These are phyloP conservation scores for Oryzias curvinotus DNA, from an alignment of 2,113 vertebrate genomes.

Conservation along the genomic window DNA sequence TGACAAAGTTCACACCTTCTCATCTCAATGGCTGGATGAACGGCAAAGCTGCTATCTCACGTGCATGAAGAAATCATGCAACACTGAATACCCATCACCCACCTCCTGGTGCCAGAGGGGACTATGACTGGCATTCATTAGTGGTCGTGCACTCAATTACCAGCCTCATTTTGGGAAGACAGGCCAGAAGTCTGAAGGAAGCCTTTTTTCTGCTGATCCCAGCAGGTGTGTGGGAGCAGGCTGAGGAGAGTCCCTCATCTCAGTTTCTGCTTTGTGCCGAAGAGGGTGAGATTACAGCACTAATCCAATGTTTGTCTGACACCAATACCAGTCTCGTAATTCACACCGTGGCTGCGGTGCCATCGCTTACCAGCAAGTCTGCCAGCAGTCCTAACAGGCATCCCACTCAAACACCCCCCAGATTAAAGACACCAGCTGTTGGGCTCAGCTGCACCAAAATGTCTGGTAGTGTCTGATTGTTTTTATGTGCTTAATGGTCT, in stretches of 20 bases:
- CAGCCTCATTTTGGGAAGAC: conserved; percentile 36
- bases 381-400: conserved; percentile 30
- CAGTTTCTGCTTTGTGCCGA: conserved; percentile 41
- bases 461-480: conserved; percentile 11
- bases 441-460: conserved; percentile 62
- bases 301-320: conserved; percentile 75
- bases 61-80: conserved; percentile 48
- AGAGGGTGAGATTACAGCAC: conserved; percentile 59
- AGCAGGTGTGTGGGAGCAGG: conserved; percentile 28
- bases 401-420: conserved; percentile 23
- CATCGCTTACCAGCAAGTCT: conserved; percentile 41
- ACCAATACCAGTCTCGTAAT: conserved; percentile 70
- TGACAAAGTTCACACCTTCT: conserved; percentile 12
- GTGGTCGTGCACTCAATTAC: conserved; percentile 32
- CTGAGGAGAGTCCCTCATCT: conserved; percentile 11
- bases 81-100: conserved; percentile 22
- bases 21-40: conserved; percentile 17
- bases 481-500: conserved; percentile 8
- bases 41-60: conserved; percentile 31
- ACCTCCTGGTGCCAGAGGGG: conserved; percentile 29
- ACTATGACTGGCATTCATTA: conserved; percentile 41
- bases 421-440: conserved; percentile 65
- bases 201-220: conserved; percentile 23
- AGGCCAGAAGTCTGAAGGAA: conserved; percentile 27
- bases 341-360: conserved; percentile 48